Evolutionary conservation across 2,888 invertebrate genomes (phyloP).

Genomic region (Lutraria lutraria): DNA sequence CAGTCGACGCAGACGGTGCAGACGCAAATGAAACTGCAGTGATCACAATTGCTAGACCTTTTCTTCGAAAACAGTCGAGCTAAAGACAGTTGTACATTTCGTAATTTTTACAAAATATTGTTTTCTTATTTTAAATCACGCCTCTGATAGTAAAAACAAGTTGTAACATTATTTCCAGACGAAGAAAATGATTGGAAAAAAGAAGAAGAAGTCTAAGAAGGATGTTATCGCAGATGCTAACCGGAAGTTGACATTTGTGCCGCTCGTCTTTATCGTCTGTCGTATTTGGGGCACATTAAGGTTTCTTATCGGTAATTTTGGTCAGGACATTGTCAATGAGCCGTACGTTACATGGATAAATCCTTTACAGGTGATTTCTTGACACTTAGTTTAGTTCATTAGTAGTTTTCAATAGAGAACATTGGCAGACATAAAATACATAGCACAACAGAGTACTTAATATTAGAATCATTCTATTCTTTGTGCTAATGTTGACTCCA

Average conservation of each 20-base stretch:
- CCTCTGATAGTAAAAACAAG: neutral
- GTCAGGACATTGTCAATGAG: slow-evolving; percentile 73
- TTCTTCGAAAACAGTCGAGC: too few relatives aligned
- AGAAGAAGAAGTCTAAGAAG: slow-evolving; percentile 32
- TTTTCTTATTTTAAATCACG: neutral
- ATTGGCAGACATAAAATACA: too few relatives aligned
- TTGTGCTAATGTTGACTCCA: too few relatives aligned
- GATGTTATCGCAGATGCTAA: slow-evolving; percentile 75
- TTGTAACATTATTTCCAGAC: neutral
- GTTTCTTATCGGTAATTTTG: slow-evolving; percentile 79
- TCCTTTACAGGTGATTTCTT: slow-evolving; percentile 75
- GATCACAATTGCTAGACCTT: too few relatives aligned
- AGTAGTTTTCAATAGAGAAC: too few relatives aligned
- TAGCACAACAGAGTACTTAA: too few relatives aligned
- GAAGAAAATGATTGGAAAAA: slow-evolving; percentile 30
- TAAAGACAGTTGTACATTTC: too few relatives aligned
- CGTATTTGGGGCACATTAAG: slow-evolving; percentile 83
- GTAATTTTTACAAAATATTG: too few relatives aligned
- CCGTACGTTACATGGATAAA: slow-evolving; percentile 78
- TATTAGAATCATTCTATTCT: too few relatives aligned
- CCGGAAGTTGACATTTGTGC: slow-evolving; percentile 81
- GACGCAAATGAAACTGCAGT: too few relatives aligned
- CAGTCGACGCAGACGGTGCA: too few relatives aligned
- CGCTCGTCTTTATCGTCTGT: slow-evolving; percentile 80
- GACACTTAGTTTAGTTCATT: too few relatives aligned